Base-by-base conservation (phyloP, 2,797 vertebrate species). In the Rousettus madagascariensis region DNA sequence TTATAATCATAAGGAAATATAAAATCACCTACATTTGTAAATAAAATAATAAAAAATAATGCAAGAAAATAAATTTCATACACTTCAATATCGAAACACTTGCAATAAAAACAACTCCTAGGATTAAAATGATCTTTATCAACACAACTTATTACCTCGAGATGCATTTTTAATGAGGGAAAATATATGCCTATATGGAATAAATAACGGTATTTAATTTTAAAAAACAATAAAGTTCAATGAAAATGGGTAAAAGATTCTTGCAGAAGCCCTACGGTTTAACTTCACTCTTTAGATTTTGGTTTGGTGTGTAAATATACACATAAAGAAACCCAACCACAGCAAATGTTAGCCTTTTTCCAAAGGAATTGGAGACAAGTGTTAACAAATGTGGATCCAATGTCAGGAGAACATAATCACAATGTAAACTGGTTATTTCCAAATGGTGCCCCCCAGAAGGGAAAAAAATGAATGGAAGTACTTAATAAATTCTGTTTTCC, bases 401-500 rank as follows among this genome's bases (percentile, higher is more conserved):
- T 46, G 65, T 90, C 69, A 91, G 74, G 68, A 96, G 57, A 90
- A 85, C 65, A 88, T 49, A 94, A 82, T 79, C 87, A 88, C 59
- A 61, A 24, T 19, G 43, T 79, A 84, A 89, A 92, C 57, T 78
- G 66, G 65, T 71, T 94, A 53, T 90, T 95, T 95, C 94, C 69
- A 97, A 97, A 75, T 1, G 10, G 46, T 68, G 41, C 15, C 68
- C 90, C 69, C 33, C 30, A 88, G 77, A 33, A 66, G 28, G 8
- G 28, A 30, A 78, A 77, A 86, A 90, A 41, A 36, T 69, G n/a
- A 77, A 95, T 91, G 53, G 69, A 95, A 97, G 75, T 94, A 97
- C 72, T 95, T 89, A 95, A 80, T 95, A 95, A 69, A 95, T 95
- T 91, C 80, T 95, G 66, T 74, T 95, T 97, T 95, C 88, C 74